Conservation (phyloP, 1,140 invertebrate species). For the Polypedilum pembai region DNA sequence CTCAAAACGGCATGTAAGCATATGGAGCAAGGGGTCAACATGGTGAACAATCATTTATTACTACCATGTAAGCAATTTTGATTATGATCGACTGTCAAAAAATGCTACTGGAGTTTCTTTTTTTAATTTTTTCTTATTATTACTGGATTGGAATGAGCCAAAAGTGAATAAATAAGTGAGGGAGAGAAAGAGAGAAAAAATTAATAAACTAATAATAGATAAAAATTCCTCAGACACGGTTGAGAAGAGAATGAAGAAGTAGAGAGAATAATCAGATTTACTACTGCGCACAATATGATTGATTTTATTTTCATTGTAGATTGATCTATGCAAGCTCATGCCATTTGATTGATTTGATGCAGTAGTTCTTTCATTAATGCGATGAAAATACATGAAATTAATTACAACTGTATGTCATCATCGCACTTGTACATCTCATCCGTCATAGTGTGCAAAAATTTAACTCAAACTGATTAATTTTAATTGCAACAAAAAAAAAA, state of each 20-base stretch:
- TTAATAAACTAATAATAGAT: constrained; percentile 20
- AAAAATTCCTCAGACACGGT: constrained; percentile 8
- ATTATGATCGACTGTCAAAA: constrained; percentile 28
- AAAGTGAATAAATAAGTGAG: neutral
- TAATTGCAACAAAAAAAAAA: neutral
- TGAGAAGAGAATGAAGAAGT: neutral
- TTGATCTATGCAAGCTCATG: too few relatives aligned
- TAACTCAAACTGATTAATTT: too few relatives aligned
- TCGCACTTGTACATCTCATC: too few relatives aligned
- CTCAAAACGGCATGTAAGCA: constrained; percentile 1
- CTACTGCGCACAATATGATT: too few relatives aligned
- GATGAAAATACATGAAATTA: too few relatives aligned
- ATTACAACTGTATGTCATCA: too few relatives aligned
- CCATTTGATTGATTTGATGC: too few relatives aligned
- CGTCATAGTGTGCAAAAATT: too few relatives aligned
- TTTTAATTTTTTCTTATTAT: neutral
- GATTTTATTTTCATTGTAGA: too few relatives aligned
- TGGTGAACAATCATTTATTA: constrained; percentile 26
- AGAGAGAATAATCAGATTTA: too few relatives aligned
- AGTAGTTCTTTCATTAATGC: too few relatives aligned
- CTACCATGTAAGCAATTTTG: constrained; percentile 7
- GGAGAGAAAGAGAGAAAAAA: neutral
- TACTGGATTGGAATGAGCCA: constrained; percentile 24
- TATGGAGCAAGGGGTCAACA: neutral
- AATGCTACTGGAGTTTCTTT: constrained; percentile 20